Evolutionary conservation across 2,113 vertebrate genomes (phyloP).

Genomic region (Ancistrus triradiatus): DNA sequence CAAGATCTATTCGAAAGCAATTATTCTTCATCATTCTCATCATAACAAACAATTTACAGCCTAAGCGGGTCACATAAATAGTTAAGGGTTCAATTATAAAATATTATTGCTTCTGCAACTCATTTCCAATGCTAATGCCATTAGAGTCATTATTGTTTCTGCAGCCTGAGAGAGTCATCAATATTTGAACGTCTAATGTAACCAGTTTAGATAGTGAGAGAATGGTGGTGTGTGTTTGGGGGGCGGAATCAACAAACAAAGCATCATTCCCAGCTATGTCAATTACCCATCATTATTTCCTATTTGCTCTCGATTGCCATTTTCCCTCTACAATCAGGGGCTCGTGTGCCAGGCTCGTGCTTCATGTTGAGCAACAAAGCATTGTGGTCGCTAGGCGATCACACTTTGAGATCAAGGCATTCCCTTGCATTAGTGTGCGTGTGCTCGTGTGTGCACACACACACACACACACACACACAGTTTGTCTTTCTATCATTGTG

Average conservation of each 20-base stretch:
- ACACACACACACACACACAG: conserved; percentile 7
- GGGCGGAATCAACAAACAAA: conserved; percentile 27
- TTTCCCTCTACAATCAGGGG: conserved; percentile 57
- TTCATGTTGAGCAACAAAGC: conserved; percentile 46
- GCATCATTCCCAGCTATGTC: conserved; percentile 39
- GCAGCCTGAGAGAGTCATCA: conserved; percentile 43
- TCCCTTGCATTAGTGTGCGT: conserved; percentile 29
- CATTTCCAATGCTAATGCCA: conserved; percentile 50
- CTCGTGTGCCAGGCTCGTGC: conserved; percentile 50
- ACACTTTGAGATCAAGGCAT: conserved; percentile 34
- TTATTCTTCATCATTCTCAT: conserved; percentile 33
- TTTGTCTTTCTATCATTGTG: too few relatives aligned
- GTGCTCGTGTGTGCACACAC: too few relatives aligned
- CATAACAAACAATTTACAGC: conserved; percentile 36
- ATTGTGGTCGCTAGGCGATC: conserved; percentile 26
- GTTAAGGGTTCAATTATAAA: conserved; percentile 38
- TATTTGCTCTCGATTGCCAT: conserved; percentile 42
- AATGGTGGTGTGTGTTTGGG: not conserved
- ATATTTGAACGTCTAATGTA: conserved; percentile 32
- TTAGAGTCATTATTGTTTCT: conserved; percentile 32
- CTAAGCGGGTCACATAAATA: conserved; percentile 30
- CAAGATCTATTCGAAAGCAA: not conserved
- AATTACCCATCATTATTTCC: conserved; percentile 62
- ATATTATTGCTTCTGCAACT: conserved; percentile 46
- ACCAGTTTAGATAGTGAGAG: conserved; percentile 31